A percentile compares a stretch with the other conserved stretches of the same genome.
Evolutionary conservation across 1,140 invertebrate species (phyloP).

Genomic region (Bombus difficillimus): DNA sequence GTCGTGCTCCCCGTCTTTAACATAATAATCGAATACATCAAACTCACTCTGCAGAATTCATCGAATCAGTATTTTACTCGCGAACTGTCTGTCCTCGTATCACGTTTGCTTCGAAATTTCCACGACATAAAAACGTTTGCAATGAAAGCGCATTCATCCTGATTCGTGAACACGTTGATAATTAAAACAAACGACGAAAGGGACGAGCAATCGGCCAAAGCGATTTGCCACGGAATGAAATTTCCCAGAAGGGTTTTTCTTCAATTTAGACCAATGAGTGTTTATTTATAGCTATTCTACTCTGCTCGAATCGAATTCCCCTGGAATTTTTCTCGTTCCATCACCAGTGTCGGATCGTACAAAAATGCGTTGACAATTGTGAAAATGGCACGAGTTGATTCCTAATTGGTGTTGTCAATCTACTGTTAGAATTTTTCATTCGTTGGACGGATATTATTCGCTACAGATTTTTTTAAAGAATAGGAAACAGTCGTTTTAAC

Average conservation of each 20-base stretch:
- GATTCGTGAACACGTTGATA: not conserved
- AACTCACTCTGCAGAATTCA: not conserved
- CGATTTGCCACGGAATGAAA: not conserved
- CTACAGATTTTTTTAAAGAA: not conserved
- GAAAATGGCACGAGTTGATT: not conserved
- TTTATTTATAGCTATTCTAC: not conserved
- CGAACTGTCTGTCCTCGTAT: too few relatives aligned
- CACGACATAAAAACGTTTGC: not conserved
- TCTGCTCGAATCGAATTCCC: not conserved
- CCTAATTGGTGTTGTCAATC: not conserved
- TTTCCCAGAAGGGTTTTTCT: not conserved
- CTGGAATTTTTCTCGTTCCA: not conserved
- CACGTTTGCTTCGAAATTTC: not conserved
- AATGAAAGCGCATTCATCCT: not conserved
- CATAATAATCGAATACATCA: conserved; percentile 12
- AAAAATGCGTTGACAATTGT: not conserved
- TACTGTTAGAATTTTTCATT: not conserved
- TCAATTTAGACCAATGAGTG: not conserved
- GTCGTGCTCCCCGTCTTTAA: not conserved
- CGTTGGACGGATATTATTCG: not conserved
- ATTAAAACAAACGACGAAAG: conserved; percentile 17
- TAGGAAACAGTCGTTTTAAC: too few relatives aligned
- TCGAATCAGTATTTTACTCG: not conserved
- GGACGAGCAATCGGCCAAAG: not conserved
- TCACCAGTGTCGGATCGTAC: not conserved